Evolutionary conservation across 1,140 invertebrate genomes (phyloP), one percentile per base, ranked within the genome.

Genomic region (Aradophagus sp.): DNA sequence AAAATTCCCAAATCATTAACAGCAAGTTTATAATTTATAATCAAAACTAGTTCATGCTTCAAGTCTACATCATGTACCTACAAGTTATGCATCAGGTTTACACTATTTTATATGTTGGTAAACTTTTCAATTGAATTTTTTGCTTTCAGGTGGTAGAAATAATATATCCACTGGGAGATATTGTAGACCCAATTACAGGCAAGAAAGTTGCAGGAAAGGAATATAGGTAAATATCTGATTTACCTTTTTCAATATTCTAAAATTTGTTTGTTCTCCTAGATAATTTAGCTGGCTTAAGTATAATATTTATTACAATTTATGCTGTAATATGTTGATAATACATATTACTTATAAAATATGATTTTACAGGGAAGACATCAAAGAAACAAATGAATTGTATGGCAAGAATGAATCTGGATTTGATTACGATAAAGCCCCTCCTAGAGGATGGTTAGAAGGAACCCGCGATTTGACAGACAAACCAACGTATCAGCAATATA

Each of bases 121-220:
- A n/a, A n/a, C n/a, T n/a, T n/a, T n/a, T n/a, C n/a, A n/a, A n/a
- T n/a, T n/a, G n/a, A n/a, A 23, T 23, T 23, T 8, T 41, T 5
- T 19, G 14, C 45, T 27, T 45, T 5, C 20, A 85, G 84, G 88
- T 96, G 1, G 86, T 93, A 75, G 90, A 95, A 80, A 88, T 95
- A 10, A 88, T 96, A 15, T 93, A 93, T 83, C 91, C 91, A 12
- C 85, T 91, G 66, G 95, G 95, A 65, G 93, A 96, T 86, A 85
- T 95, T 11, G 92, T 89, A 32, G 93, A 95, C 85, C 94, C 94
- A 20, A 83, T 96, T 14, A 93, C 92, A 66, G 91, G 92, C 16
- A 94, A 94, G 78, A 93, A 93, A 83, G 89, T 92, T 47, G 88
- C 91, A 1, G 89, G 86, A 32, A 87, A 86, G 44, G 86, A 87